Evolutionary conservation across 2,888 invertebrate genomes (phyloP).

Genomic region (Erebia aethiops): DNA sequence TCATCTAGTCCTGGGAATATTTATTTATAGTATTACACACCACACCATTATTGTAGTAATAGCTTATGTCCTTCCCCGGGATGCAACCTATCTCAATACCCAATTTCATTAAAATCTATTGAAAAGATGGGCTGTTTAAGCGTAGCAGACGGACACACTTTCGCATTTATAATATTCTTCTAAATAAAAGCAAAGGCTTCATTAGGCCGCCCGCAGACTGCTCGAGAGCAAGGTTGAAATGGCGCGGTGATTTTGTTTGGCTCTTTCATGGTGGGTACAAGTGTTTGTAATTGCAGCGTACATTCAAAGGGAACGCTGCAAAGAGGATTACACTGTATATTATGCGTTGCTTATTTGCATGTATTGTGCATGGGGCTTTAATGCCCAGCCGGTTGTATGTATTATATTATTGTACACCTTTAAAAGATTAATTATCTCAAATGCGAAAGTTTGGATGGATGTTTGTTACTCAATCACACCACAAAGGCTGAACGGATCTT

Average conservation of each 20-base stretch:
- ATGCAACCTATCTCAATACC: no score
- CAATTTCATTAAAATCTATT: background rate
- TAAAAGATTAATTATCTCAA: no score
- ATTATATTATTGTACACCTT: no score
- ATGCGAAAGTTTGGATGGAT: no score
- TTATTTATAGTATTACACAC: no score
- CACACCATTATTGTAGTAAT: background rate
- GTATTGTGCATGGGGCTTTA: background rate
- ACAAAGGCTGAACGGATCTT: no score
- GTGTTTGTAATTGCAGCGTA: conserved; percentile 9
- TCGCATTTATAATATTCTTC: background rate
- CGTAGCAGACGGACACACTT: no score
- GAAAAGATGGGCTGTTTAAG: background rate
- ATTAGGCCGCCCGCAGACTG: conserved; percentile 6
- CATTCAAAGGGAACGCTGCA: conserved; percentile 2
- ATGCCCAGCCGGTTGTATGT: background rate
- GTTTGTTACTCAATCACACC: no score
- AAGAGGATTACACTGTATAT: conserved; percentile 1
- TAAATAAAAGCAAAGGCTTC: conserved; percentile 7
- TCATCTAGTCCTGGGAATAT: no score
- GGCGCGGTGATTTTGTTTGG: conserved; percentile 16
- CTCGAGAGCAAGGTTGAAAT: background rate
- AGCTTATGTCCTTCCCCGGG: background rate
- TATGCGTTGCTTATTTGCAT: background rate
- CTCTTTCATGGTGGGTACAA: conserved; percentile 9